Evolutionary conservation across 2,113 vertebrate species (phyloP).

Genomic region (Brienomyrus longianalis): DNA sequence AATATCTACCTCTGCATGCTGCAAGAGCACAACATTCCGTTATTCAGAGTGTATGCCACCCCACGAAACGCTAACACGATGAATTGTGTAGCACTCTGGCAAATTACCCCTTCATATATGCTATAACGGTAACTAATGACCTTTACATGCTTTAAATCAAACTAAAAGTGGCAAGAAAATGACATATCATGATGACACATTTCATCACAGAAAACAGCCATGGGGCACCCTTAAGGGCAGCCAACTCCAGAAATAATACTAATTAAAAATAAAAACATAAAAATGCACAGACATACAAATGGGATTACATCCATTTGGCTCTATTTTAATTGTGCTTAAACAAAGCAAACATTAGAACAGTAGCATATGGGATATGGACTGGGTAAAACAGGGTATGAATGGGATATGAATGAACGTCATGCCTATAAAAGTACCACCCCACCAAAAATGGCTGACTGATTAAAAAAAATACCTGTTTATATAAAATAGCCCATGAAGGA

Average conservation of each 20-base stretch:
- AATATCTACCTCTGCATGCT: slow-evolving; percentile 13
- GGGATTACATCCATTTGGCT: slow-evolving; percentile 18
- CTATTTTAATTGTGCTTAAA: slow-evolving; percentile 25
- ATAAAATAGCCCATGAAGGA: not conserved
- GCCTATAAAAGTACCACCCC: not conserved
- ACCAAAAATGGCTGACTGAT: not conserved
- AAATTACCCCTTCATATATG: slow-evolving; percentile 42
- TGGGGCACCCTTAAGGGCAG: slow-evolving; percentile 43
- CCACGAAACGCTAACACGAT: slow-evolving; percentile 4
- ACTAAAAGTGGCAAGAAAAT: slow-evolving; percentile 35
- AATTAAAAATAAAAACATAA: slow-evolving; percentile 1
- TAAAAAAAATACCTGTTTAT: not conserved
- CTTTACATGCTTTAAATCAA: slow-evolving; percentile 49
- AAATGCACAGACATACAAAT: not conserved
- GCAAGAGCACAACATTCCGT: slow-evolving; percentile 24
- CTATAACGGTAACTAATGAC: slow-evolving; percentile 50
- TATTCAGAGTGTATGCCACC: slow-evolving; percentile 28
- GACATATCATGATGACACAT: slow-evolving; percentile 56
- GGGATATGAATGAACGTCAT: not conserved
- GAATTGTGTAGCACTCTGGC: slow-evolving; percentile 7
- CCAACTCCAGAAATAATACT: slow-evolving; percentile 30
- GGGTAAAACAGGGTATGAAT: not conserved
- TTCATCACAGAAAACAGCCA: slow-evolving; percentile 46
- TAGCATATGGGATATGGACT: not conserved
- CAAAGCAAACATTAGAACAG: slow-evolving; percentile 12